Percentiles rank a stretch among this genome's conserved stretches.
Conservation (phyloP, 2,797 vertebrate species). For the Hipposideros larvatus region DNA sequence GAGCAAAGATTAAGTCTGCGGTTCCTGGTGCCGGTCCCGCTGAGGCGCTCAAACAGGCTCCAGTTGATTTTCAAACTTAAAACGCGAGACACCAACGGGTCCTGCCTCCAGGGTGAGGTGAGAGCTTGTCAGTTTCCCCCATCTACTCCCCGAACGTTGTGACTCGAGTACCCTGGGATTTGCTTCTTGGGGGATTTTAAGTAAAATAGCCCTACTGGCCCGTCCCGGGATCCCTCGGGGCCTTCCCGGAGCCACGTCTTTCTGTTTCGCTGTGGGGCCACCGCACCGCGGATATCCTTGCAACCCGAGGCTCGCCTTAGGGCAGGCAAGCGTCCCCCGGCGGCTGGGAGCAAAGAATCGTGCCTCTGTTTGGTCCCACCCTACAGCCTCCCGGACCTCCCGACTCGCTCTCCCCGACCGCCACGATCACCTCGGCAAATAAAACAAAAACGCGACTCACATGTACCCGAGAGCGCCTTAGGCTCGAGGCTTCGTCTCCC, state of each 20-base stretch:
- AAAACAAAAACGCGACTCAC: constrained; percentile 74
- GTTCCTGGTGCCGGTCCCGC: neutral
- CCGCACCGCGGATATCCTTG: neutral
- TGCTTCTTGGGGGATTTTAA: neutral
- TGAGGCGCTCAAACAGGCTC: neutral
- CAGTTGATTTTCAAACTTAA: neutral
- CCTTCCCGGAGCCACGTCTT: neutral
- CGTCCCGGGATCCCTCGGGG: neutral
- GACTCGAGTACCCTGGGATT: neutral
- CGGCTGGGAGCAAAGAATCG: rapidly evolving
- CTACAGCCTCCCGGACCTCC: neutral
- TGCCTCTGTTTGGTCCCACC: neutral
- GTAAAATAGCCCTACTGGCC: neutral
- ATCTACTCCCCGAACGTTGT: rapidly evolving
- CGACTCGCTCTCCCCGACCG: neutral
- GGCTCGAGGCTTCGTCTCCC: constrained; percentile 73
- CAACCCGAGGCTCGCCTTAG: rapidly evolving
- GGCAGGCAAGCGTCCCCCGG: rapidly evolving
- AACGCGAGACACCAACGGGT: neutral
- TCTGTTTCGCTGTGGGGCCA: neutral
- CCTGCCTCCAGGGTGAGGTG: neutral
- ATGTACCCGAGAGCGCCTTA: constrained; percentile 65
- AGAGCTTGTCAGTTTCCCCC: neutral
- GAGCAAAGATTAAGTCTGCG: neutral
- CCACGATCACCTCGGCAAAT: neutral